Percentiles rank a stretch among this genome's conserved stretches.
Evolutionary conservation across 2,113 vertebrate species (phyloP).

Genomic region (Corynorhinus townsendii): DNA sequence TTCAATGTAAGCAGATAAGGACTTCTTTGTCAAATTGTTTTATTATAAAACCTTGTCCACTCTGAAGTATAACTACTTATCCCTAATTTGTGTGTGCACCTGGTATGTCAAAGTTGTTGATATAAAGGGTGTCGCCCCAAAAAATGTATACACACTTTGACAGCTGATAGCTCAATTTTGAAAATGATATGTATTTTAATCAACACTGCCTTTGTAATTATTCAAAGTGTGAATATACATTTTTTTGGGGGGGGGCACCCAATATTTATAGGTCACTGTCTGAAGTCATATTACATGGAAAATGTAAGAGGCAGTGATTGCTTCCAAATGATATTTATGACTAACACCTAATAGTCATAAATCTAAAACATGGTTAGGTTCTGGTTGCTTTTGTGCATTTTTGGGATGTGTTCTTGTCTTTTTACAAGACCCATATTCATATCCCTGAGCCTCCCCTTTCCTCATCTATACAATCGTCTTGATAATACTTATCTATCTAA

Average conservation of each 20-base stretch:
- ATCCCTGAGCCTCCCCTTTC: background rate
- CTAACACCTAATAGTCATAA: background rate
- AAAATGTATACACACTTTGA: too few relatives aligned
- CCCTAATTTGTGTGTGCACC: background rate
- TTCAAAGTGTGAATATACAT: background rate
- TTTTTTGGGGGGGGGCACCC: too few relatives aligned
- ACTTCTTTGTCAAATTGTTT: background rate
- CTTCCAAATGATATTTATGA: background rate
- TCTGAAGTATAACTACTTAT: background rate
- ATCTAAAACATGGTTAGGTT: background rate
- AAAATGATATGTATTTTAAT: too few relatives aligned
- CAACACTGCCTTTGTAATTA: too few relatives aligned
- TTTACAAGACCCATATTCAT: background rate
- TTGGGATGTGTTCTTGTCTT: background rate
- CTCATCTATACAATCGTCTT: background rate
- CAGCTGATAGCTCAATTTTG: too few relatives aligned
- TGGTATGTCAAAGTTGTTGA: background rate
- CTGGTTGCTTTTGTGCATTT: background rate
- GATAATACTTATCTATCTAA: background rate
- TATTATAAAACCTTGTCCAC: background rate
- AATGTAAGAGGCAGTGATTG: background rate
- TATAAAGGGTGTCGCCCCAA: background rate
- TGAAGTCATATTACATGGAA: background rate
- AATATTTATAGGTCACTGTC: background rate
- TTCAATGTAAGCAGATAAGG: background rate